Base-by-base conservation (phyloP, 2,888 invertebrate genomes). In the Bombyx huttoni region DNA sequence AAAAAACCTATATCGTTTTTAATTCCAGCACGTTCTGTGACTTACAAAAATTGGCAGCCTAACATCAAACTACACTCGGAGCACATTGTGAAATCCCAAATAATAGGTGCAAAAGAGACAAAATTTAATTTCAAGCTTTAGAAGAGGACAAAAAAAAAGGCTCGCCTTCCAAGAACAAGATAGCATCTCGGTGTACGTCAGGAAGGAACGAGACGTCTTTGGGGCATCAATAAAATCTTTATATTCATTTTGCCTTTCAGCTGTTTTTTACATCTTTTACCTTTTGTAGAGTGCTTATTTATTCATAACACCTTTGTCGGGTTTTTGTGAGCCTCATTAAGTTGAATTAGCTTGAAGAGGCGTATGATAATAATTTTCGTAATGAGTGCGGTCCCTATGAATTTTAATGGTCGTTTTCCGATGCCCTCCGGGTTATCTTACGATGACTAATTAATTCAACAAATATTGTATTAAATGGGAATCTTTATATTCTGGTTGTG, bases 251-350 rank as follows among this genome's bases (percentile, higher is more conserved):
- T 60, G 9, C 40, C 40, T 40, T 40, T 52, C 8, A n/a, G 57
- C 58, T 56, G 55, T 51, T 10, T 51, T 53, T 49, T 62, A 60
- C 57, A 50, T 53, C 54, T 64, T 64, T 69, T 73, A 70, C 66
- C 56, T 60, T 72, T 75, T 77, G 73, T 75, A 75, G 71, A 76
- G 75, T 75, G 73, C 68, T 78, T 79, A 78, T 79, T 80, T 83
- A 85, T 85, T 85, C 81, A 82, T 82, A 82, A 84, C 84, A 84
- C 83, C 81, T 87, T 86, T 85, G 82, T 83, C 78, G 82, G 81
- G 73, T 73, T 73, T 73, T 73, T 77, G 72, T 75, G 66, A 59
- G 65, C 67, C 76, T 82, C 79, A 81, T 82, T 81, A 80, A 73
- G 65, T 67, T 58, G 73, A 75, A 79, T 82, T 78, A 76, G 70